Evolutionary conservation across 2,113 vertebrate genomes (phyloP).

Genomic region (Leptosomus discolor): DNA sequence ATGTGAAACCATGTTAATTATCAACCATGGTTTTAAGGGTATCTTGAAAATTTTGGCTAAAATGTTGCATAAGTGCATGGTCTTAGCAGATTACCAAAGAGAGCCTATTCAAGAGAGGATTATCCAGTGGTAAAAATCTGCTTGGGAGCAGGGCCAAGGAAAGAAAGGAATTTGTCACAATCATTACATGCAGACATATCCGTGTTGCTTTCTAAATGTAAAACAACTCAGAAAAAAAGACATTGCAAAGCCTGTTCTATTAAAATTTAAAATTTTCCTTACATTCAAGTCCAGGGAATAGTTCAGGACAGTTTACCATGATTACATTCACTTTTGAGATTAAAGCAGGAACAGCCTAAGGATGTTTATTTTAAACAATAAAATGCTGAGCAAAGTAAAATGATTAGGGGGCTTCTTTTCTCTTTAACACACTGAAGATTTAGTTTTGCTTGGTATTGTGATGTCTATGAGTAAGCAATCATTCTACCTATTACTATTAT

Average conservation of each 20-base stretch:
- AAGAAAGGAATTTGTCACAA: not conserved
- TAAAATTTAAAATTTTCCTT: not conserved
- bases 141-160: not conserved
- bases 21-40: not conserved
- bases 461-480: constrained; percentile 70
- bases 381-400: constrained; percentile 15
- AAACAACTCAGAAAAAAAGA: not conserved
- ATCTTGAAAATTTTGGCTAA: not conserved
- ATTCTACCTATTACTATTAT: constrained; percentile 68
- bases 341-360: not conserved
- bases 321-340: constrained; percentile 4
- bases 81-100: not conserved
- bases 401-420: not conserved
- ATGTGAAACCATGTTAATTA: not conserved
- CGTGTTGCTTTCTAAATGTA: not conserved
- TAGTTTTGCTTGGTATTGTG: constrained; percentile 35
- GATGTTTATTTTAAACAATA: constrained; percentile 49
- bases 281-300: not conserved
- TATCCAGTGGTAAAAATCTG: constrained; percentile 30
- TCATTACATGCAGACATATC: not conserved
- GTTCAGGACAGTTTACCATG: not conserved
- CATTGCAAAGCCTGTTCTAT: not conserved
- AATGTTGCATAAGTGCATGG: not conserved
- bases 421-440: constrained; percentile 18
- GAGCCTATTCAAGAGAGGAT: constrained; percentile 24